A percentile compares a stretch with the other conserved stretches of the same genome.
phyloP scores from a whole-genome alignment of 2,888 invertebrate species.

The Minunthozetes semirufus region DNA sequence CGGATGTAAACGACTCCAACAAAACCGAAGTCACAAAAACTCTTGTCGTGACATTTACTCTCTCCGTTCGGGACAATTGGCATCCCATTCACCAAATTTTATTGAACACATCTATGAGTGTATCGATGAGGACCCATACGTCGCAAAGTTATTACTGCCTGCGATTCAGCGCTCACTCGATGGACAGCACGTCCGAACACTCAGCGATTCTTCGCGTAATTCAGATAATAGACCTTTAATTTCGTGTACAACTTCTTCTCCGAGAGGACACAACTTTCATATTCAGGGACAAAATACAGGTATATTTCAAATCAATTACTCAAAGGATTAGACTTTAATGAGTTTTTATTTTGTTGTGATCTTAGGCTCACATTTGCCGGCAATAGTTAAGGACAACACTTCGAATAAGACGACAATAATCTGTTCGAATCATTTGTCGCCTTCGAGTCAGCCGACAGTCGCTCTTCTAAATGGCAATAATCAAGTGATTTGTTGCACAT shows the following conservation, averaged over 20 bases:
- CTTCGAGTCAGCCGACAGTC: constrained; percentile 24
- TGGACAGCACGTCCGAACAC: constrained; percentile 31
- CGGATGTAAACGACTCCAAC: constrained; percentile 36
- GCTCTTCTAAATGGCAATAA: constrained; percentile 33
- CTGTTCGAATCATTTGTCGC: constrained; percentile 23
- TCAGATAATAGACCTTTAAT: constrained; percentile 20
- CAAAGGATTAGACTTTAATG: not conserved
- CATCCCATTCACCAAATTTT: constrained; percentile 45
- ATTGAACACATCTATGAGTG: constrained; percentile 69
- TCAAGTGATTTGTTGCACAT: constrained; percentile 34
- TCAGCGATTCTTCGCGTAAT: constrained; percentile 23
- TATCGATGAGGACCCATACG: constrained; percentile 54
- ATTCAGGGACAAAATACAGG: constrained; percentile 30
- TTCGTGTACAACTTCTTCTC: constrained; percentile 8
- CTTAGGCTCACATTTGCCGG: constrained; percentile 34
- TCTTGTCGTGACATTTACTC: constrained; percentile 18
- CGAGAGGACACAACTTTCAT: constrained; percentile 10
- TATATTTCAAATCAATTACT: not conserved
- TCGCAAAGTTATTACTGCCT: constrained; percentile 36
- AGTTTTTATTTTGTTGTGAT: not conserved
- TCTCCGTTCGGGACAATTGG: not conserved
- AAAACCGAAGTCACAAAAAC: constrained; percentile 12
- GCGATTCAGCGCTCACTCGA: constrained; percentile 34
- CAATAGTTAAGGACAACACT: constrained; percentile 36
- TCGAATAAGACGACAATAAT: constrained; percentile 31